Percentiles rank a stretch among this genome's conserved stretches.
Evolutionary conservation across 2,888 invertebrate species (phyloP).

Genomic region (Esperia sulphurella): DNA sequence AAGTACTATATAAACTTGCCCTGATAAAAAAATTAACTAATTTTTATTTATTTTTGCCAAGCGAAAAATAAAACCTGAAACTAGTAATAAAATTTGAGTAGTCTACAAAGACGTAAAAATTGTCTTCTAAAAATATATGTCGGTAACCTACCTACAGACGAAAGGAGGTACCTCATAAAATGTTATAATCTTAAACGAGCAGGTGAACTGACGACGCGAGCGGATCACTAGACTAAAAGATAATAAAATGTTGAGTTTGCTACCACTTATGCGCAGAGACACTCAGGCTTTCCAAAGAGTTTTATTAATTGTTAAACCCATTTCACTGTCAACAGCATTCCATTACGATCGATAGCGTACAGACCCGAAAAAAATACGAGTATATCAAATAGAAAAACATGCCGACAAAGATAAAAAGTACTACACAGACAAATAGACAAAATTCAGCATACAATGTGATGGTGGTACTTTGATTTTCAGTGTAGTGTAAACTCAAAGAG

Average conservation of each 20-base stretch:
- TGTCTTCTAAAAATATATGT: too few relatives aligned
- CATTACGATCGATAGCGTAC: constrained; percentile 61
- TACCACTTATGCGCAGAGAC: constrained; percentile 41
- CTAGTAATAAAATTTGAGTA: too few relatives aligned
- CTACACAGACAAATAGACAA: constrained; percentile 47
- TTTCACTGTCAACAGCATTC: constrained; percentile 76
- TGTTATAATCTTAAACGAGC: too few relatives aligned
- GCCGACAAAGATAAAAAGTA: constrained; percentile 68
- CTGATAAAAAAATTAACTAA: background rate
- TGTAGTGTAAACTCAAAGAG: constrained; percentile 73
- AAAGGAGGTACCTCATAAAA: too few relatives aligned
- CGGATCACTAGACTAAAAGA: constrained; percentile 12
- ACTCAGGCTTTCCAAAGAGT: constrained; percentile 41
- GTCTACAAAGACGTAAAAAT: too few relatives aligned
- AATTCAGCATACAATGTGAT: constrained; percentile 63
- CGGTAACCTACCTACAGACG: too few relatives aligned
- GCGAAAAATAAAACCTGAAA: too few relatives aligned
- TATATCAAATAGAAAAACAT: constrained; percentile 34
- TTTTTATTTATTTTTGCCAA: too few relatives aligned
- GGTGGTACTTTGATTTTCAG: constrained; percentile 71
- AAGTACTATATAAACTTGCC: too few relatives aligned
- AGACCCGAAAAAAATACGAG: constrained; percentile 41
- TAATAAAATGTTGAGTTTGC: constrained; percentile 45
- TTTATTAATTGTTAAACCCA: constrained; percentile 76
- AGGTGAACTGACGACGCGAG: too few relatives aligned